Evolutionary conservation across 2,888 invertebrate species (phyloP).

Genomic region (Villa cingulata): DNA sequence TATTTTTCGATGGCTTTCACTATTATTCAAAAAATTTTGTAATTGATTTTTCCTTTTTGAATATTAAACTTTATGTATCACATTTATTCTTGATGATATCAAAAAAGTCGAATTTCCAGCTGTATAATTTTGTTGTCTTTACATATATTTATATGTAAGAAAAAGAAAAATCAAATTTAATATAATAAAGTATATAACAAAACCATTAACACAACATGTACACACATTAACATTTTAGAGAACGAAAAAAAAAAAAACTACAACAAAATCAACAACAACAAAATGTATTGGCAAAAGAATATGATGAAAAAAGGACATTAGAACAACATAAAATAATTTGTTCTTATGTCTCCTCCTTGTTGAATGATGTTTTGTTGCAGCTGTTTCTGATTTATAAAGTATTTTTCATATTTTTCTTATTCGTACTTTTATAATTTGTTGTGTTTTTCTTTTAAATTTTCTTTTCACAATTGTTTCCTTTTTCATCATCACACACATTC

Average conservation of each 20-base stretch:
- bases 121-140: too few relatives aligned
- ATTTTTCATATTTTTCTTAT: neutral
- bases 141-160: neutral
- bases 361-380: constrained; percentile 2
- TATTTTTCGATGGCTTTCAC: too few relatives aligned
- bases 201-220: neutral
- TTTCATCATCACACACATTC: too few relatives aligned
- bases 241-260: too few relatives aligned
- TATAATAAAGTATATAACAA: too few relatives aligned
- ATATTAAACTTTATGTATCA: neutral
- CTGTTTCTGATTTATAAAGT: constrained; percentile 9
- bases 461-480: too few relatives aligned
- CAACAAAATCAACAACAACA: neutral
- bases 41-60: too few relatives aligned
- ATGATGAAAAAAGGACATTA: neutral
- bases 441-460: too few relatives aligned
- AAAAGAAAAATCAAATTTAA: neutral
- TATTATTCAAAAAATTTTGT: too few relatives aligned
- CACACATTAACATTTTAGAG: too few relatives aligned
- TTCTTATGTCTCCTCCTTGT: constrained; percentile 1
- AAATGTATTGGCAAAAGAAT: neutral
- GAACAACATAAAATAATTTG: neutral
- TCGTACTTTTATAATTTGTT: too few relatives aligned
- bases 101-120: neutral
- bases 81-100: neutral